Evolutionary conservation across 2,888 invertebrate species (phyloP).

Genomic region (Seladonia tumulorum): DNA sequence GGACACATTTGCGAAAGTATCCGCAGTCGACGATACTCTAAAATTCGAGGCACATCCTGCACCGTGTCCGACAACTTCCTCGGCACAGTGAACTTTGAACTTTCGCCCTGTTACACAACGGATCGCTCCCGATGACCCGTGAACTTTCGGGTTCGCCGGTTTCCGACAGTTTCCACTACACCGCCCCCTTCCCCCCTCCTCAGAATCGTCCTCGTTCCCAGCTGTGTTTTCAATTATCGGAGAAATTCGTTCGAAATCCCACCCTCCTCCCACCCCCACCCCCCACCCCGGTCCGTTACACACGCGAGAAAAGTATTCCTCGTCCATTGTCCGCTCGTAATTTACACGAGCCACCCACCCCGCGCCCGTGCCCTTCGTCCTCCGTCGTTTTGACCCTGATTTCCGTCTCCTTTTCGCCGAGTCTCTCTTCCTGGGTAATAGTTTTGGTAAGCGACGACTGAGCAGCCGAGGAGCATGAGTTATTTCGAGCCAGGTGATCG

Average conservation of each 20-base stretch:
- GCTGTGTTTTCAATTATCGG: slow-evolving; percentile 72
- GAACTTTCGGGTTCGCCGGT: slow-evolving; percentile 70
- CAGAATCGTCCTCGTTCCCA: slow-evolving; percentile 57
- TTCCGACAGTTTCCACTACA: slow-evolving; percentile 29
- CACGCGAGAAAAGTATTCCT: slow-evolving; percentile 22
- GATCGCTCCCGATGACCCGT: slow-evolving; percentile 70
- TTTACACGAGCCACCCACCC: slow-evolving; percentile 21
- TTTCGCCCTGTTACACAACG: slow-evolving; percentile 66
- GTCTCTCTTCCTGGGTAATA: neutral
- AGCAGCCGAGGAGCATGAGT: slow-evolving; percentile 27
- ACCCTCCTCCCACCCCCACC: neutral
- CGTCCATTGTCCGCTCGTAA: slow-evolving; percentile 24
- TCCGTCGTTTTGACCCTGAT: neutral
- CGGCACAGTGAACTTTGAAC: slow-evolving; percentile 74
- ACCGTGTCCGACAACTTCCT: slow-evolving; percentile 52
- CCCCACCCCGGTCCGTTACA: slow-evolving; percentile 24
- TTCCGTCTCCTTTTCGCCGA: neutral
- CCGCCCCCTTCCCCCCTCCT: slow-evolving; percentile 5
- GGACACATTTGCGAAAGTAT: slow-evolving; percentile 44
- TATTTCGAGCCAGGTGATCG: slow-evolving; percentile 14
- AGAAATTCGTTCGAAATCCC: slow-evolving; percentile 60
- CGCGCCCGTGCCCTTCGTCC: neutral
- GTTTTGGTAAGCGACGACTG: slow-evolving; percentile 16
- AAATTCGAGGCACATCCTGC: slow-evolving; percentile 60
- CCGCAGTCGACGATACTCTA: slow-evolving; percentile 44